Evolutionary conservation across 1,140 invertebrate genomes (phyloP).

Genomic region (Trypoxylus dichotomus): DNA sequence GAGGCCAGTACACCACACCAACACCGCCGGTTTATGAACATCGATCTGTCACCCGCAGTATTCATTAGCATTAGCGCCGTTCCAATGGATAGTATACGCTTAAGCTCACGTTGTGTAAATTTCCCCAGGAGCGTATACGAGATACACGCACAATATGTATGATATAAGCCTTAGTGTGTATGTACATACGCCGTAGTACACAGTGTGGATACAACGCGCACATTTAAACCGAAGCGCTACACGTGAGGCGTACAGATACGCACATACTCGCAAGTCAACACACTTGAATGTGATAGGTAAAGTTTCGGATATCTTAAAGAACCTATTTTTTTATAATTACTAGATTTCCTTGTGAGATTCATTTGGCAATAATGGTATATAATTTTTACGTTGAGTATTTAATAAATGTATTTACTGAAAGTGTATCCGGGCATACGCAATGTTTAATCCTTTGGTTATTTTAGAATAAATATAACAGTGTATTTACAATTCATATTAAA

Average conservation of each 20-base stretch:
- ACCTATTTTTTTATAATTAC: too few species aligned
- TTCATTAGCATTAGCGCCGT: conserved; percentile 31
- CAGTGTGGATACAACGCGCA: not conserved
- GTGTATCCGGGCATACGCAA: too few species aligned
- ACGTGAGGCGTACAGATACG: not conserved
- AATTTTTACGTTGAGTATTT: too few species aligned
- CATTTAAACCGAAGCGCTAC: not conserved
- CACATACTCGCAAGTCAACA: conserved; percentile 23
- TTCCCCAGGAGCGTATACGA: conserved; percentile 24
- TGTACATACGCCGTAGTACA: not conserved
- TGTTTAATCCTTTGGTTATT: too few species aligned
- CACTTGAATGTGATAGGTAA: conserved; percentile 15
- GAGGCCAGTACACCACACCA: conserved; percentile 28
- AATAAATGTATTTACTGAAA: too few species aligned
- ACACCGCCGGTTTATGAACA: conserved; percentile 25
- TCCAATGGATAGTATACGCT: conserved; percentile 19
- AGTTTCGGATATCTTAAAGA: not conserved
- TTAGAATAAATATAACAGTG: too few species aligned
- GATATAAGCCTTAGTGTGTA: not conserved
- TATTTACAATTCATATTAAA: too few species aligned
- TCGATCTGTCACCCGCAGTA: conserved; percentile 32
- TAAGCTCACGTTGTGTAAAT: conserved; percentile 22
- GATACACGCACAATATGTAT: conserved; percentile 6
- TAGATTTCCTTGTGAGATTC: too few species aligned
- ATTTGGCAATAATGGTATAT: too few species aligned